Conservation (phyloP, 2,113 vertebrate genomes). For the Arenaria interpres region DNA sequence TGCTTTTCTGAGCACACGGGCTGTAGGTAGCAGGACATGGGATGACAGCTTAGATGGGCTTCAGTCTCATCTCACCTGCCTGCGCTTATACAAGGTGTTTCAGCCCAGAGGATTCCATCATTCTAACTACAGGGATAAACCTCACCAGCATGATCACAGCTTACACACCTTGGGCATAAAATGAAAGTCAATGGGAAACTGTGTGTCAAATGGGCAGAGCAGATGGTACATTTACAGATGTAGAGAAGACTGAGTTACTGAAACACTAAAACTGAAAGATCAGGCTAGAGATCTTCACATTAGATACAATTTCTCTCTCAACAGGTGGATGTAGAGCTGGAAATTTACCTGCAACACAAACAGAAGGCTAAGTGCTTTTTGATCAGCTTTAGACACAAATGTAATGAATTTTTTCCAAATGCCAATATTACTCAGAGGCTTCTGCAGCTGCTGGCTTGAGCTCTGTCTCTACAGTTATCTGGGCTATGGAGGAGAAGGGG, state of each 20-base stretch:
- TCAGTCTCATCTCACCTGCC: not conserved
- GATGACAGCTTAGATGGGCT: not conserved
- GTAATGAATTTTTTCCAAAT: not conserved
- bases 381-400: not conserved
- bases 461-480: not conserved
- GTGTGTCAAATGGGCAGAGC: not conserved
- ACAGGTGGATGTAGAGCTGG: not conserved
- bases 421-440: not conserved
- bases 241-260: not conserved
- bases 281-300: not conserved
- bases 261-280: not conserved
- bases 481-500: not conserved
- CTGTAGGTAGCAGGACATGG: accelerated
- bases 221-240: accelerated
- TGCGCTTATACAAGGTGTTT: not conserved
- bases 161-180: not conserved
- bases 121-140: not conserved
- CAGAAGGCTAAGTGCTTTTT: not conserved
- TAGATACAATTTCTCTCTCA: not conserved
- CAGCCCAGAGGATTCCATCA: not conserved
- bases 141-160: not conserved
- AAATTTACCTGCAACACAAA: not conserved
- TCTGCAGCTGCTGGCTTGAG: not conserved
- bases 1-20: not conserved
- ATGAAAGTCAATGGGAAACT: accelerated